Evolutionary conservation across 2,113 vertebrate genomes (phyloP).

Genomic region (Polypterus bichir): DNA sequence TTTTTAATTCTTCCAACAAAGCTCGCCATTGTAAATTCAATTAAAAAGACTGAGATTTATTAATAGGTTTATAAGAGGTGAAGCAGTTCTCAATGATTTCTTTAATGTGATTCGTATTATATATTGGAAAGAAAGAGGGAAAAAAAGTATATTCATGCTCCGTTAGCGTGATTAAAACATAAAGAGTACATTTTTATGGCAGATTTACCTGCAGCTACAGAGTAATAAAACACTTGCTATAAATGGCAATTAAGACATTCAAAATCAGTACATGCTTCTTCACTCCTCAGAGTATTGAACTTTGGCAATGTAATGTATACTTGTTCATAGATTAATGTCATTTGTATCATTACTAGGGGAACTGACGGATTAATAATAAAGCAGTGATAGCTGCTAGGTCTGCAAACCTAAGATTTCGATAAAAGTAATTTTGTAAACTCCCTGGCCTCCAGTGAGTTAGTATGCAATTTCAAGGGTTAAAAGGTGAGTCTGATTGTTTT

Average conservation of each 20-base stretch:
- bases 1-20: too few relatives aligned
- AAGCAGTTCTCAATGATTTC: too few relatives aligned
- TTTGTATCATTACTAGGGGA: slow-evolving; percentile 47
- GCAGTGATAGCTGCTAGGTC: slow-evolving; percentile 34
- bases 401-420: slow-evolving; percentile 3
- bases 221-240: slow-evolving; percentile 33
- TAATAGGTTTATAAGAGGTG: too few relatives aligned
- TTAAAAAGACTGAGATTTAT: too few relatives aligned
- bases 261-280: slow-evolving; percentile 39
- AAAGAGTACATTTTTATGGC: slow-evolving; percentile 31
- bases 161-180: slow-evolving; percentile 7
- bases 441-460: slow-evolving; percentile 15
- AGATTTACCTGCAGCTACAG: slow-evolving; percentile 36
- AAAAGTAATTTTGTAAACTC: slow-evolving; percentile 14
- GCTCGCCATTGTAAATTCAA: too few relatives aligned
- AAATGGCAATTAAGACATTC: slow-evolving; percentile 51
- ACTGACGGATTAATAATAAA: slow-evolving; percentile 37
- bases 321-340: slow-evolving; percentile 45
- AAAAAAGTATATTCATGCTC: background rate
- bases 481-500: slow-evolving; percentile 11
- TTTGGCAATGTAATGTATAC: slow-evolving; percentile 49
- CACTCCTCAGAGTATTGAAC: slow-evolving; percentile 46
- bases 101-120: too few relatives aligned
- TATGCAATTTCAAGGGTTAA: slow-evolving; percentile 10
- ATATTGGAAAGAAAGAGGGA: too few relatives aligned